phyloP scores from a whole-genome alignment of 2,888 invertebrate genomes.

The Phortica magna region DNA sequence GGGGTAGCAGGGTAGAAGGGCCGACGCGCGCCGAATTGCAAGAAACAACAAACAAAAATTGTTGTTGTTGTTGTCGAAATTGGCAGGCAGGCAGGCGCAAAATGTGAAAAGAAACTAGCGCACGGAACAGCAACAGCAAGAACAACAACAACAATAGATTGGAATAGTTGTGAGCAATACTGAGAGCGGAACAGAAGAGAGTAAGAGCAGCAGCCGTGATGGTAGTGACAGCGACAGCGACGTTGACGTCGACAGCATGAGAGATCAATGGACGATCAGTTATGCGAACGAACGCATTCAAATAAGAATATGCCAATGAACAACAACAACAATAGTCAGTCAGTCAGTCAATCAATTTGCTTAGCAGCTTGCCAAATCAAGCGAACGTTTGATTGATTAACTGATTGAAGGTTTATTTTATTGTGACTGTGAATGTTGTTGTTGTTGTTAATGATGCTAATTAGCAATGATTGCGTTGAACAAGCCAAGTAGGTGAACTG shows the following conservation, averaged over 20 bases:
- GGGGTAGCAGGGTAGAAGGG: background rate
- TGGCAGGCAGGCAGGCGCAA: conserved; percentile 5
- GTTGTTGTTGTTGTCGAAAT: background rate
- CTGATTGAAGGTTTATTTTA: background rate
- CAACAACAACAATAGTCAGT: conserved; percentile 13
- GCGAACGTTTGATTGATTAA: conserved; percentile 6
- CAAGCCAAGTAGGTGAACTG: too few relatives aligned
- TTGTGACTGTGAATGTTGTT: background rate
- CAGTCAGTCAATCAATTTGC: background rate
- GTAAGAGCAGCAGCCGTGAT: too few relatives aligned
- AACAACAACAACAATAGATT: too few relatives aligned
- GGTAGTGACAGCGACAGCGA: too few relatives aligned
- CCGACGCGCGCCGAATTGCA: background rate
- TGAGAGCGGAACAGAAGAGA: too few relatives aligned
- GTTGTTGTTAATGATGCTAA: too few relatives aligned
- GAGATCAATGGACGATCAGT: conserved; percentile 30
- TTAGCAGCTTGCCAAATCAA: background rate
- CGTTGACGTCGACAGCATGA: conserved; percentile 1
- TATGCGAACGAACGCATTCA: background rate
- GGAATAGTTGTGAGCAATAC: too few relatives aligned
- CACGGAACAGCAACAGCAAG: too few relatives aligned
- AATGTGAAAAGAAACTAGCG: background rate
- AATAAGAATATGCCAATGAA: conserved; percentile 21
- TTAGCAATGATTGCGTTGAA: too few relatives aligned
- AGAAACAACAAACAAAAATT: too few relatives aligned